Base-by-base conservation (phyloP, 1,140 invertebrate species). In the Drosophila nannoptera region DNA sequence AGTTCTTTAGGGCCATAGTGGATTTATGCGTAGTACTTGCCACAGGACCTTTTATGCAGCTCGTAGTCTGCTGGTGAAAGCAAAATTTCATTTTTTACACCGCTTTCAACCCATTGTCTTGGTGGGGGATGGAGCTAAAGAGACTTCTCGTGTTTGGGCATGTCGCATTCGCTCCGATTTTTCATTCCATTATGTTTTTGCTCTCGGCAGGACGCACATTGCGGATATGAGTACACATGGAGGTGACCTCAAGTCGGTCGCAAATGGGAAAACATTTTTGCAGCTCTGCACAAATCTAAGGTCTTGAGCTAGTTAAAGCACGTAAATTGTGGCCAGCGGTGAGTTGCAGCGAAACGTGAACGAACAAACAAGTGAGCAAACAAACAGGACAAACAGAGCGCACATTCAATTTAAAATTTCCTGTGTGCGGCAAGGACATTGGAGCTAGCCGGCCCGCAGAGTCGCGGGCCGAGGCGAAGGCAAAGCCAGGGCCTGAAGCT, bases 371-470 rank as follows among this genome's bases (percentile, higher is more conserved):
- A 50, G 58, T 53, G 61, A 45, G 59, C 60, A 64, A 78, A 62
- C 48, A 43, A 43, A 6, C 40, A 43, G 40, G 14, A 60, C 48
- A 53, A 65, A 61, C 40, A 7, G 59, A 14, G 73, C 33, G 67
- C 77, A 77, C 67, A 77, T 81, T 86, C 67, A 77, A 84, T 81
- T 84, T 86, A 81, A 80, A 86, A 77, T 84, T 86, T 84, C 74
- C 81, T 77, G 78, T 49, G 40, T 50, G 65, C 66, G 65, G 71
- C 71, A 74, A 80, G 77, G 62, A 80, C 46, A 60, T 56, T 42
- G 29, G 38, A 48, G 29, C 32, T 36, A n/a, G n/a, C n/a, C n/a
- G n/a, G n/a, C n/a, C n/a, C n/a, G n/a, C n/a, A n/a, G 33, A 11
- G 42, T 22, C 22, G 1, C 22, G 22, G 22, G 22, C 22, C 22